Conservation (phyloP, 2,888 invertebrate species). For the Elegia similella region DNA sequence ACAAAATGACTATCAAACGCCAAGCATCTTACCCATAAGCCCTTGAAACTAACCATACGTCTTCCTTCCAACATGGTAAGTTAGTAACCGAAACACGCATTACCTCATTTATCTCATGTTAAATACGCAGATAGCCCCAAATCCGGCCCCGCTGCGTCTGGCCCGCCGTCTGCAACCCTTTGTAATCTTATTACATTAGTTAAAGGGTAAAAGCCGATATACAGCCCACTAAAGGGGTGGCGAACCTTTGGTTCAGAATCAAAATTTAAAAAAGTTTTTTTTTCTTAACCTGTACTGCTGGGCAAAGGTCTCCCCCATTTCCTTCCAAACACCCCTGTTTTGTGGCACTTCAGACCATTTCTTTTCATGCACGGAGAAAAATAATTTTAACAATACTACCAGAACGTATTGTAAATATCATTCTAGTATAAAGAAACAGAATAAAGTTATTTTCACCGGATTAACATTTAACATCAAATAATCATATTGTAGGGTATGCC, state of each 20-base stretch:
- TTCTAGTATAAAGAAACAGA: too few relatives aligned
- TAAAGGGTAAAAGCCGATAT: slow-evolving; percentile 70
- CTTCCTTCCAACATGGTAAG: slow-evolving; percentile 5
- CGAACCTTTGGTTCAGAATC: not conserved
- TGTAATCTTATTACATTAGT: slow-evolving; percentile 77
- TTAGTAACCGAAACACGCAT: slow-evolving; percentile 15
- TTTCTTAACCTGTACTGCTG: too few relatives aligned
- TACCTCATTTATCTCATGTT: slow-evolving; percentile 17
- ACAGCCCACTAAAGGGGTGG: slow-evolving; percentile 59
- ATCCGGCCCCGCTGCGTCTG: slow-evolving; percentile 48
- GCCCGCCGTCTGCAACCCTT: slow-evolving; percentile 57
- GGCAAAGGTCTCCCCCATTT: too few relatives aligned
- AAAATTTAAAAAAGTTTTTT: not conserved
- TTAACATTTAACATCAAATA: too few relatives aligned
- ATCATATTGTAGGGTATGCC: too few relatives aligned
- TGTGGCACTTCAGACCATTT: too few relatives aligned
- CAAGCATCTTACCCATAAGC: not conserved
- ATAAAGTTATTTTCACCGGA: too few relatives aligned
- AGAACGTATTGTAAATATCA: too few relatives aligned
- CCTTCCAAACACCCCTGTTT: too few relatives aligned
- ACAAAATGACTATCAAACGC: too few relatives aligned
- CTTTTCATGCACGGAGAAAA: too few relatives aligned
- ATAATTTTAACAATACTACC: too few relatives aligned
- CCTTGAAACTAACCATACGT: slow-evolving; percentile 9
- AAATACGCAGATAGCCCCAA: slow-evolving; percentile 25